Base-by-base conservation (phyloP, 2,113 vertebrate genomes). In the Amphiprion ocellaris region DNA sequence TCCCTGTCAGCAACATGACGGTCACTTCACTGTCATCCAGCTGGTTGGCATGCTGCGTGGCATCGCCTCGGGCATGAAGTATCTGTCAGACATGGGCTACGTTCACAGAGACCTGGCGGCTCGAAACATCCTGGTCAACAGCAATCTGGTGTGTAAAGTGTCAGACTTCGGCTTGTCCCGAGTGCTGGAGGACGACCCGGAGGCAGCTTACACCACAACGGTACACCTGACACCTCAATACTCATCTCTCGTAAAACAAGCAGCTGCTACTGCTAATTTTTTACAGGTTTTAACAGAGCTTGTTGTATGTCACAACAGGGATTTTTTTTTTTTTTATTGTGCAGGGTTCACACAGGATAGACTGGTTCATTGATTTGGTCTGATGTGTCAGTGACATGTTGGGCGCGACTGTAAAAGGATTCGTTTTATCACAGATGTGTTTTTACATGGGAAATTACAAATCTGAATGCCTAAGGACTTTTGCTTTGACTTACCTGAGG, bases 131-230 rank as follows among this genome's bases (percentile, higher is more conserved):
- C 94, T 99, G 50, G 98, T 99, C 65, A 99, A 99, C 90, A 97
- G 97, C 94, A 99, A 99, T 92, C 92, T 99, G 90, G 98, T 99
- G 77, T 99, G 98, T 90, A 99, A 99, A 92, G 98, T 99, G 49
- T 99, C 98, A 1, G 98, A 99, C 89, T 99, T 99, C 0, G 98
- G 98, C 84, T 96, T 99, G 96, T 99, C 97, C 26, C 94, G 98
- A 1, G 96, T 99, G 5, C 95, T 99, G 54, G 98, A 99, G 90
- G 98, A 99, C 0, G 97, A 99, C 72, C 97, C 98, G 0, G 97
- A 99, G 88, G 98, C 97, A 16, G 97, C 97, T 28, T 99, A 99
- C 58, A 99, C 98, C 17, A 99, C 98, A 12, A 92, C 93, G 92
- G 93, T 94, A 90, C 49, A 17, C 14, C 30, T 17, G 21, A 75